A percentile compares a stretch with the other conserved stretches of the same genome.
These are phyloP conservation scores for Empidonax alnorum DNA, from an alignment of 2,113 vertebrate genomes.

Conservation along the genomic window DNA sequence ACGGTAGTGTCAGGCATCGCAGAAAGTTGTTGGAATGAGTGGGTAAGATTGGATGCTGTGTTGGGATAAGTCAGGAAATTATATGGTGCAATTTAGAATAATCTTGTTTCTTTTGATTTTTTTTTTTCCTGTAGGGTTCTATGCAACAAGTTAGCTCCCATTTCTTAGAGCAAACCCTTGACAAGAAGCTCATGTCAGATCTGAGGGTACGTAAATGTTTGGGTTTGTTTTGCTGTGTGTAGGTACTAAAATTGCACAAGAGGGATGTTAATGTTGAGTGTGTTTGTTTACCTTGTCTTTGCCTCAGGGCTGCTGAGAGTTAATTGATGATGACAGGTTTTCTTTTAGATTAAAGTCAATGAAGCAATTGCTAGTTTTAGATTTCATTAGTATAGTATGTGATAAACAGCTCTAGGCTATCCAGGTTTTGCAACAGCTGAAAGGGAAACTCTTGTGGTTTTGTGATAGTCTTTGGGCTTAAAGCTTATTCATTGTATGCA, in stretches of 20 bases:
- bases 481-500: background rate
- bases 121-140: conserved; percentile 80
- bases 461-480: background rate
- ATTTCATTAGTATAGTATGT: background rate
- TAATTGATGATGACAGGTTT: conserved; percentile 33
- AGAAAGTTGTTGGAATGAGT: background rate
- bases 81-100: background rate
- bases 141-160: conserved; percentile 97
- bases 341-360: conserved; percentile 27
- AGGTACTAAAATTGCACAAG: background rate
- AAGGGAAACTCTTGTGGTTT: background rate
- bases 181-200: conserved; percentile 99
- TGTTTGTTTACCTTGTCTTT: background rate
- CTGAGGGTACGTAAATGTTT: conserved; percentile 81
- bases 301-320: background rate
- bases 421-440: background rate
- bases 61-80: background rate
- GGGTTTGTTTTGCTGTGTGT: background rate
- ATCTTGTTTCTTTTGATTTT: background rate
- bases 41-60: rapidly evolving
- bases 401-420: background rate
- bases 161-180: conserved; percentile 96
- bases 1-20: rapidly evolving
- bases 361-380: background rate
- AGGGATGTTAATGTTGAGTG: background rate